phyloP scores from a whole-genome alignment of 2,113 vertebrate species.

The Carassius carassius region DNA sequence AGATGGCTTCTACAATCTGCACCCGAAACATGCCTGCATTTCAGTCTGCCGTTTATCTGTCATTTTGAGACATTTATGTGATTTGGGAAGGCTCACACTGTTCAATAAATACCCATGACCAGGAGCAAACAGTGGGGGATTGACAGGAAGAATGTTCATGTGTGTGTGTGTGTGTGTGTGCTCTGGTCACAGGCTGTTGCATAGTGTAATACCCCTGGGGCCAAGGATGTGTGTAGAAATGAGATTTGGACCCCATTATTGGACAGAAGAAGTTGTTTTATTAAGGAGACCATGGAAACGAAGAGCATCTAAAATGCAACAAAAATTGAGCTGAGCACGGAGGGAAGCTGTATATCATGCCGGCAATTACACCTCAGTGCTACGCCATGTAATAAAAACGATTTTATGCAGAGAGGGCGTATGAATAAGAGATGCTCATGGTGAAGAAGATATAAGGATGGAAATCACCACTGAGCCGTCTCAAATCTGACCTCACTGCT shows the following conservation, averaged over 20 bases:
- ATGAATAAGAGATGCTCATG: slow-evolving; percentile 36
- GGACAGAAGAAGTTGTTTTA: slow-evolving; percentile 60
- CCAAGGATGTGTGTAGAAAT: slow-evolving; percentile 48
- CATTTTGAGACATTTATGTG: slow-evolving; percentile 61
- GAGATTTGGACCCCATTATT: slow-evolving; percentile 47
- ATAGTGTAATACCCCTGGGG: slow-evolving; percentile 42
- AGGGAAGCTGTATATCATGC: slow-evolving; percentile 59
- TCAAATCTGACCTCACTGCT: slow-evolving; percentile 23
- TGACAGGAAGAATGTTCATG: neutral
- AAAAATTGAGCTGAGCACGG: slow-evolving; percentile 55
- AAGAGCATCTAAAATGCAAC: slow-evolving; percentile 57
- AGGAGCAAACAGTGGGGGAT: slow-evolving; percentile 40
- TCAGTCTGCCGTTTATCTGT: slow-evolving; percentile 61
- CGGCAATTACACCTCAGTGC: slow-evolving; percentile 63
- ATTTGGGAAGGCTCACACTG: slow-evolving; percentile 55
- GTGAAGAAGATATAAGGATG: slow-evolving; percentile 22
- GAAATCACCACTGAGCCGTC: slow-evolving; percentile 48
- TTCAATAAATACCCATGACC: slow-evolving; percentile 50
- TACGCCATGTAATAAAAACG: slow-evolving; percentile 61
- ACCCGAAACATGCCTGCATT: slow-evolving; percentile 43
- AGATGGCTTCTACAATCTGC: slow-evolving; percentile 57
- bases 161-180: slow-evolving; percentile 35
- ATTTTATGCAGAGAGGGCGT: slow-evolving; percentile 59
- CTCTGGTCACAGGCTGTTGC: slow-evolving; percentile 47
- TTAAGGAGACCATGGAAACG: slow-evolving; percentile 52